Conservation (phyloP, 2,888 invertebrate species). For the Amorpha juglandis region DNA sequence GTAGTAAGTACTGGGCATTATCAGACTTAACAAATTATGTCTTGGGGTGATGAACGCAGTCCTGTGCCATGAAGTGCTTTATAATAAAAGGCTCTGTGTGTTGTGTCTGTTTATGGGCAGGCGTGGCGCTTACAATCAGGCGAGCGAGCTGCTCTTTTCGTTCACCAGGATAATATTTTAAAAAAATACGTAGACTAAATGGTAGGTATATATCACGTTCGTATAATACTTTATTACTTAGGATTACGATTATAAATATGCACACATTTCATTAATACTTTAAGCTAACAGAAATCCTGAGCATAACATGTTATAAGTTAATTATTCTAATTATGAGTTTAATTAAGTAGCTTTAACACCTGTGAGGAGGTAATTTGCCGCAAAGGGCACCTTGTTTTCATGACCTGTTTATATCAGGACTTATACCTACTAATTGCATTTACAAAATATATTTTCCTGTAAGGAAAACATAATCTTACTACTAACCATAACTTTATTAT, state of each 20-base stretch:
- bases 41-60: no score
- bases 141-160: no score
- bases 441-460: not conserved
- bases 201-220: no score
- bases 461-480: not conserved
- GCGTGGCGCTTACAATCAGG: no score
- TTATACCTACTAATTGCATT: not conserved
- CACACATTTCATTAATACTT: slow-evolving; percentile 17
- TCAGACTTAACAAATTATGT: no score
- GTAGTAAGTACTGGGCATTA: no score
- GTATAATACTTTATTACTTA: not conserved
- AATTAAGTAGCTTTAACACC: not conserved
- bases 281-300: not conserved
- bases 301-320: not conserved
- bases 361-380: not conserved
- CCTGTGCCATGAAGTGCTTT: no score
- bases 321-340: not conserved
- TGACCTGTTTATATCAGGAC: no score
- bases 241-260: slow-evolving; percentile 7
- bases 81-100: no score
- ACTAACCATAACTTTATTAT: not conserved
- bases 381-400: not conserved
- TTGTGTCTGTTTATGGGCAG: no score
- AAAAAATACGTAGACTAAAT: no score
- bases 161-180: no score